phyloP scores from a whole-genome alignment of 1,140 invertebrate species.

The Plutomurus gul region DNA sequence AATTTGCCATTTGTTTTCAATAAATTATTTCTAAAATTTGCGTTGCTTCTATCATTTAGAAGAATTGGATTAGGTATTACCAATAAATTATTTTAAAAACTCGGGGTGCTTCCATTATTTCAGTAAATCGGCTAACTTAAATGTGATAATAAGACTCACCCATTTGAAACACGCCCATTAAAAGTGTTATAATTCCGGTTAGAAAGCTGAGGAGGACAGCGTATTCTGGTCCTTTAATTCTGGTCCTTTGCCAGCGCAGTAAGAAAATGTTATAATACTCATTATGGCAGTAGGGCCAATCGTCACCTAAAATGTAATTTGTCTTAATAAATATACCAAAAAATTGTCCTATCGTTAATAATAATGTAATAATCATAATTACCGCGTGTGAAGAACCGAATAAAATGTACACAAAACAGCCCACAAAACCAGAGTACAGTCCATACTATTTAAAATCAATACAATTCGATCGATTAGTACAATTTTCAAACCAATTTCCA shows the following conservation, averaged over 20 bases:
- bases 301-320: no score
- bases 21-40: no score
- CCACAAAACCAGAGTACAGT: conserved; percentile 86
- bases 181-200: conserved; percentile 65
- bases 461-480: background rate
- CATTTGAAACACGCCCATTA: conserved; percentile 40
- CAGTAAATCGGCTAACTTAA: no score
- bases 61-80: no score
- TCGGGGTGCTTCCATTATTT: no score
- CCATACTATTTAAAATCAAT: conserved; percentile 65
- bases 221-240: conserved; percentile 71
- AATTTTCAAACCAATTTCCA: conserved; percentile 53
- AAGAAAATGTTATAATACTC: conserved; percentile 29
- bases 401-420: conserved; percentile 73
- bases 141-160: no score
- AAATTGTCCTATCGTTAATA: conserved; percentile 76
- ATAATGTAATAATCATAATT: no score
- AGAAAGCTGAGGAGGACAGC: conserved; percentile 79
- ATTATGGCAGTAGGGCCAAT: conserved; percentile 64
- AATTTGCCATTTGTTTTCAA: no score
- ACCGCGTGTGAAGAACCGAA: conserved; percentile 59
- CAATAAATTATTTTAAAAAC: no score
- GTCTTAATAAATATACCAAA: no score
- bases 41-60: no score
- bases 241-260: conserved; percentile 60